phyloP scores from a whole-genome alignment of 2,797 vertebrate species.

The Huso huso region DNA sequence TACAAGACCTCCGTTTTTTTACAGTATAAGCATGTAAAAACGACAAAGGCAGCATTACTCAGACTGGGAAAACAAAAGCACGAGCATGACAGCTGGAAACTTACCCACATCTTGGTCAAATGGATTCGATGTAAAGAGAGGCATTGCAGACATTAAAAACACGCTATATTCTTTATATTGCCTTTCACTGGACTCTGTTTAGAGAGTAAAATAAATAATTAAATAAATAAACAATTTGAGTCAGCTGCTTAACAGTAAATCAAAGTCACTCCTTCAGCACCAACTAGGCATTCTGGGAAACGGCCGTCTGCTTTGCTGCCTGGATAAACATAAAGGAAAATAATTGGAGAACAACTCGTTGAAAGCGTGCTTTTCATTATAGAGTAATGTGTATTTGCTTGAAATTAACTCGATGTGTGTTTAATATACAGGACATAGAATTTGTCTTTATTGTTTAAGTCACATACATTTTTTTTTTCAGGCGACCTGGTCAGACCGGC shows the following conservation, averaged over 20 bases:
- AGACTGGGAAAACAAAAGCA: slow-evolving; percentile 7
- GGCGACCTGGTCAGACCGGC: too few relatives aligned
- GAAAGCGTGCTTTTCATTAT: too few relatives aligned
- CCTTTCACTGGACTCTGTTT: slow-evolving; percentile 23
- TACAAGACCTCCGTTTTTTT: too few relatives aligned
- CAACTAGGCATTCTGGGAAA: slow-evolving; percentile 57
- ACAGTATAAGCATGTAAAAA: background rate
- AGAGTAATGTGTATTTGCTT: slow-evolving; percentile 10
- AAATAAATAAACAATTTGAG: slow-evolving; percentile 22
- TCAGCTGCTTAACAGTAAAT: slow-evolving; percentile 43
- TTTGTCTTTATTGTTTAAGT: too few relatives aligned
- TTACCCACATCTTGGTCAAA: slow-evolving; percentile 98
- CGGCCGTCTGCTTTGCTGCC: slow-evolving; percentile 17
- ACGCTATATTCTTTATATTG: slow-evolving; percentile 24
- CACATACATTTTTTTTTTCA: too few relatives aligned
- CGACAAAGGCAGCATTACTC: too few relatives aligned
- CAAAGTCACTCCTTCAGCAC: slow-evolving; percentile 49
- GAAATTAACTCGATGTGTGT: too few relatives aligned
- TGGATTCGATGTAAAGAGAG: slow-evolving; percentile 90
- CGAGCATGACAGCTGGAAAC: slow-evolving; percentile 39
- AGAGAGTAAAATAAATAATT: slow-evolving; percentile 38
- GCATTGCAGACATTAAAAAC: slow-evolving; percentile 64
- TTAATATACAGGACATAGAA: too few relatives aligned
- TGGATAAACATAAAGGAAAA: background rate
- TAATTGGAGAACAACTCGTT: slow-evolving; percentile 23